Evolutionary conservation across 2,113 vertebrate genomes (phyloP).

Genomic region (Halichoeres trimaculatus): DNA sequence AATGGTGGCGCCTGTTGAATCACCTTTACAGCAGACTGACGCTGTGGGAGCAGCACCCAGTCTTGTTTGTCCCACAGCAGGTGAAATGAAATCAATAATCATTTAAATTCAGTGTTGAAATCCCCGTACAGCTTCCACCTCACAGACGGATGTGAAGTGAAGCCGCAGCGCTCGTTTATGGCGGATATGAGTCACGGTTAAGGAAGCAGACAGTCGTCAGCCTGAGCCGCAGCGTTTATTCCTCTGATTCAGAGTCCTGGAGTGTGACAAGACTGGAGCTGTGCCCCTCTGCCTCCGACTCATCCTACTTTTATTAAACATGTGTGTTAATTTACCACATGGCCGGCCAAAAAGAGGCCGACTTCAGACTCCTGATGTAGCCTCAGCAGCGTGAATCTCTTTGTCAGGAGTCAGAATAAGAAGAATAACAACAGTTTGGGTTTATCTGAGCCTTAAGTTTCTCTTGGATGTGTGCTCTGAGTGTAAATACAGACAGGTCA

Average conservation of each 20-base stretch:
- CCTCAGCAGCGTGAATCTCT: neutral
- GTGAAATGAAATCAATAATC: neutral
- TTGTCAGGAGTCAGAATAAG: neutral
- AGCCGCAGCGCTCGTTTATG: constrained; percentile 4
- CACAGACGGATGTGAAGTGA: neutral
- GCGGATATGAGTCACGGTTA: neutral
- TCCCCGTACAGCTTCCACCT: neutral
- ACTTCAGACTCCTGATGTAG: neutral
- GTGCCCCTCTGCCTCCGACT: neutral
- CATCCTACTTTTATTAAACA: neutral
- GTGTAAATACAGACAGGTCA: neutral
- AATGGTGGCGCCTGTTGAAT: constrained; percentile 35
- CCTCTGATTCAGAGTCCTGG: neutral
- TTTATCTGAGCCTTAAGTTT: neutral
- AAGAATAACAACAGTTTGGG: too few species aligned
- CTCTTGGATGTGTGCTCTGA: neutral
- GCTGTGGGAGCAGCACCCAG: neutral
- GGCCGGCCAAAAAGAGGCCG: neutral
- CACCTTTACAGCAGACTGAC: neutral
- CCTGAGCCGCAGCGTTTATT: neutral
- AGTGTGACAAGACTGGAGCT: neutral
- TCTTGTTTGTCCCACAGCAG: constrained; percentile 4
- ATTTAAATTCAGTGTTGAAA: neutral
- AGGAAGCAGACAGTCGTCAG: neutral
- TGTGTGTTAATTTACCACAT: neutral